phyloP scores from a whole-genome alignment of 2,797 vertebrate genomes.

The Eulemur albifrons region DNA sequence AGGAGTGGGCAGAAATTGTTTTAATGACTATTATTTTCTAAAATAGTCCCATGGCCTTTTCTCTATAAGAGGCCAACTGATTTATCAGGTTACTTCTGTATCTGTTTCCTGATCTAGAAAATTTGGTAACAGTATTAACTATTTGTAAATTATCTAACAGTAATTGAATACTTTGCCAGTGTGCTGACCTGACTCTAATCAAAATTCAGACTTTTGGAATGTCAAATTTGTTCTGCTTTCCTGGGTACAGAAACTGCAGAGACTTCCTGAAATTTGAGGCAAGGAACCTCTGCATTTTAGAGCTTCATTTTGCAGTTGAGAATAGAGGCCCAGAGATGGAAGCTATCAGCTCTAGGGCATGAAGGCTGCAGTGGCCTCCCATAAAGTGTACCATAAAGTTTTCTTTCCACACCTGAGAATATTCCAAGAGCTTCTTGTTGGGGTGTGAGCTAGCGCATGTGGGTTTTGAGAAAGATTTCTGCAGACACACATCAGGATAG shows the following conservation, averaged over 20 bases:
- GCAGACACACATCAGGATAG: no score
- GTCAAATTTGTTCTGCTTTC: conserved; percentile 6
- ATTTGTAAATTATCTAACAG: neutral
- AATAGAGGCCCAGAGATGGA: neutral
- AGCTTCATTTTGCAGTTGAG: neutral
- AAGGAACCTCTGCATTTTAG: neutral
- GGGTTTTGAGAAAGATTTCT: no score
- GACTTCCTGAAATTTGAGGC: neutral
- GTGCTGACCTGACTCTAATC: neutral
- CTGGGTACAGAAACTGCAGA: neutral
- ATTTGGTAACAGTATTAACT: neutral
- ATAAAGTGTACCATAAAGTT: neutral
- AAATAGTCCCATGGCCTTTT: neutral
- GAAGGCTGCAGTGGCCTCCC: neutral
- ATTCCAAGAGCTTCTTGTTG: neutral
- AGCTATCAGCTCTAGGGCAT: neutral
- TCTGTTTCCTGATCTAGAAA: conserved; percentile 10
- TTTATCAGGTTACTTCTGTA: neutral
- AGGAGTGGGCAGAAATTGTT: neutral
- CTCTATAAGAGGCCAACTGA: neutral
- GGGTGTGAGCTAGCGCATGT: no score
- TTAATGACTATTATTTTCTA: conserved; percentile 2
- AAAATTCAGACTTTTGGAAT: conserved; percentile 30
- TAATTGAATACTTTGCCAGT: neutral
- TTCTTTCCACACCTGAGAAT: neutral